Base-by-base conservation (phyloP, 2,888 invertebrate species). In the Drosophila nigritarsus region DNA sequence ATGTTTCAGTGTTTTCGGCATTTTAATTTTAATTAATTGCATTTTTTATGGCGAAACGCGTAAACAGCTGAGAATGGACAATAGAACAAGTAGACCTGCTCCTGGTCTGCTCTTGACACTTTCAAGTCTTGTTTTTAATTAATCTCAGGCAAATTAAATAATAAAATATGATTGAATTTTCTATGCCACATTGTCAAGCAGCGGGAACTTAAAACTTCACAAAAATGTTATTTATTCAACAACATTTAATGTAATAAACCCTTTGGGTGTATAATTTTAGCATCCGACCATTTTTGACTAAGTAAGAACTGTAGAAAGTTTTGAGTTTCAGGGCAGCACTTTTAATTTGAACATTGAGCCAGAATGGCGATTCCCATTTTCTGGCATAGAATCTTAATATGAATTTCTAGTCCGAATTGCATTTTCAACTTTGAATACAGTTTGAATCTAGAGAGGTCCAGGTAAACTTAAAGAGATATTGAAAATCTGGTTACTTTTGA, bases 91-190 rank as follows among this genome's bases (percentile, higher is more conserved):
- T 4, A 24, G 45, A 24, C 1, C 15, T 45, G 15, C 7, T 27
- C 38, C 20, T 8, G 32, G 32, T 55, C 63, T 75, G 78, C 62
- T 34, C 61, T 65, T 64, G 78, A 71, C 78, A 78, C 54, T 68
- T 75, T 63, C 40, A 32, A 48, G 53, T 50, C 48, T 38, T 50
- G 32, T 30, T 70, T 78, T 70, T 78, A 78, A 78, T 78, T 78
- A 70, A 49, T 30, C 30, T 3, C 38, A 30, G 2, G 38, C 18
- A 67, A 74, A 65, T 78, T 45, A 62, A 51, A 70, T 59, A 64
- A 68, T 69, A 24, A 51, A 77, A 60, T 63, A 65, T 61, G 36
- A 53, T 45, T 29, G 63, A 20, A 63, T 56, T 70, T 59, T 32
- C n/a, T 20, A 29, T 38, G 51, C 9, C 18, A 7, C 40, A 36